Evolutionary conservation across 2,888 invertebrate species (phyloP), one percentile per base, ranked within the genome.

Genomic region (Sesamia inferens): DNA sequence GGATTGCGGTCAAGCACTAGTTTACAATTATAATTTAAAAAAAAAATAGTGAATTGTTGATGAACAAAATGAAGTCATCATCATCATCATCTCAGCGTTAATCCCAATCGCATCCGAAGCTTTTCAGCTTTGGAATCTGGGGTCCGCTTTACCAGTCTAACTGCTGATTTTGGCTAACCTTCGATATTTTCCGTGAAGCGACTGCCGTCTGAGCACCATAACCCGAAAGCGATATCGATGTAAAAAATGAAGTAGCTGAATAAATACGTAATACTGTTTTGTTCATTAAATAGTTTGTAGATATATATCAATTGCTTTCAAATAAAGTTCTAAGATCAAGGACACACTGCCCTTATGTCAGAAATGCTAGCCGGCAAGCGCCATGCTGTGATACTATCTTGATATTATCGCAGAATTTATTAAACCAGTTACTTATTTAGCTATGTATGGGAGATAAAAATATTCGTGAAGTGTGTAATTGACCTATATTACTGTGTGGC

Each of bases 301-400:
- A 51, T 4, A 10, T n/a, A 51, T 1, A 16, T 58, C 8, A 31
- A 19, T 11, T 31, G n/a, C 76, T 59, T 76, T 76, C 71, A 71
- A 61, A 70, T 72, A 39, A 5, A 42, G 59, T 65, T 19, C 64
- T 76, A 62, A 62, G 75, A 75, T 77, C 75, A 71, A n/a, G 76
- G 78, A 59, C 78, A 62, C 51, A 59, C 39, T 71, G 78, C 59
- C 54, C 64, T 76, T 71, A 65, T 5, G 47, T 55, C 10, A 14
- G 54, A 64, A 78, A 78, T 76, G 78, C 61, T 48, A 7, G 31
- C 39, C 31, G 10, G 16, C 61, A 61, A 42, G 55, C 65, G 55
- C 48, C 61, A 51, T 48, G 42, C 39, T 59, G 22, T 13, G 51
- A 51, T 10, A 39, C 39, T 5, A 39, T 39, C 39, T 2, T 39